Evolutionary conservation across 2,888 invertebrate genomes (phyloP).

Genomic region (Carpatolechia fugitivella): DNA sequence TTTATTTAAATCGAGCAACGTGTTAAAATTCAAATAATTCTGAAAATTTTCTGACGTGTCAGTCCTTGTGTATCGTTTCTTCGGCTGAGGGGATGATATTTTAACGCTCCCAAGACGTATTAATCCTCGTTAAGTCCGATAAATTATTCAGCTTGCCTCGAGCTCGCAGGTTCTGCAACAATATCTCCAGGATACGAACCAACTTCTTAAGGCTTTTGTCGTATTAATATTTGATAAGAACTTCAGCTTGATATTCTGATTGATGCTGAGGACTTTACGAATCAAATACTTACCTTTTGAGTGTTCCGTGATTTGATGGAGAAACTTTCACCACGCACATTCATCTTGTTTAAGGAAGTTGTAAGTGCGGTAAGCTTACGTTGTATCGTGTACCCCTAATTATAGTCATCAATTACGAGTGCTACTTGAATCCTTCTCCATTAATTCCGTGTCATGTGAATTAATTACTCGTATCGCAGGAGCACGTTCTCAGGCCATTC

Average conservation of each 20-base stretch:
- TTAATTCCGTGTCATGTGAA: constrained; percentile 13
- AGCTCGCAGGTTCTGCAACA: constrained; percentile 22
- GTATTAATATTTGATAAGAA: constrained; percentile 32
- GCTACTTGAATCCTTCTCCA: constrained; percentile 14
- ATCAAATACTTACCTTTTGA: background rate
- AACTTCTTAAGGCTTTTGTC: constrained; percentile 39
- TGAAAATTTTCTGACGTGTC: too few species aligned
- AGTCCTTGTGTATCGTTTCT: constrained; percentile 11
- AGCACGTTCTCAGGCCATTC: constrained; percentile 2
- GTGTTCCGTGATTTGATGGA: background rate
- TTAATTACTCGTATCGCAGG: constrained; percentile 12
- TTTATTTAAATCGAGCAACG: too few species aligned
- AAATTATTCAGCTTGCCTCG: constrained; percentile 58
- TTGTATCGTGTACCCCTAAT: constrained; percentile 8
- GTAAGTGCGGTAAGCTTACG: background rate
- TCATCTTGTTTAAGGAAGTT: constrained; percentile 1
- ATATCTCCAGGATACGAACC: constrained; percentile 24
- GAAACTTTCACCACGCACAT: background rate
- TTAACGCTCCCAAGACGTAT: constrained; percentile 52
- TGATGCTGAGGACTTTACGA: constrained; percentile 8
- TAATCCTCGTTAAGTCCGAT: constrained; percentile 65
- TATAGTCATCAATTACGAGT: constrained; percentile 10
- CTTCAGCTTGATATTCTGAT: constrained; percentile 24
- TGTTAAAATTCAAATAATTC: too few species aligned
- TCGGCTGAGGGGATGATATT: constrained; percentile 41